Conservation (phyloP, 2,113 vertebrate species). For the Agapornis roseicollis region DNA sequence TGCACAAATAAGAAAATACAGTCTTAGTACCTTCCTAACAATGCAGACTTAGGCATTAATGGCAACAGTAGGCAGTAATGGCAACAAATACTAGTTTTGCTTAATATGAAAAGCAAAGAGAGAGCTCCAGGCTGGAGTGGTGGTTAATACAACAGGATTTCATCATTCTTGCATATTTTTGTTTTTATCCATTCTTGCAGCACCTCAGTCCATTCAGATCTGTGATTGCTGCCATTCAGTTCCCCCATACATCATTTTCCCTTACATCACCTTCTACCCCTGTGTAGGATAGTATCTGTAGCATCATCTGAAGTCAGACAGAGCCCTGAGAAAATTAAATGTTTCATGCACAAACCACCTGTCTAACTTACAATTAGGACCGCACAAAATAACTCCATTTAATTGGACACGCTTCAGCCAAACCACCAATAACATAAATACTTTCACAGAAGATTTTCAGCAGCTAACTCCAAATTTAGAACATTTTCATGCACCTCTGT, state of each 20-base stretch:
- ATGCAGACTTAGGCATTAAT: background rate
- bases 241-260: background rate
- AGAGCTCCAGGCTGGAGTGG: background rate
- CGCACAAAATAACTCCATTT: background rate
- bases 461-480: background rate
- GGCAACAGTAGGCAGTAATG: background rate
- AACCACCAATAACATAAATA: slow-evolving; percentile 27
- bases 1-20: background rate
- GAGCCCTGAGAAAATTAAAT: slow-evolving; percentile 16
- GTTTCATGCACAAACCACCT: slow-evolving; percentile 18
- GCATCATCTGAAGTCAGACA: background rate
- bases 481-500: background rate
- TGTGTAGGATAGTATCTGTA: background rate
- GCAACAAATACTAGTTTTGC: background rate
- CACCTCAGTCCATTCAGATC: background rate
- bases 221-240: background rate
- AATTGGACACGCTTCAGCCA: slow-evolving; percentile 41
- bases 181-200: background rate
- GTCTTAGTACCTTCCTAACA: background rate
- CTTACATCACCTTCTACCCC: background rate
- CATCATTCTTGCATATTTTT: background rate
- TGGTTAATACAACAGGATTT: background rate
- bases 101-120: background rate
- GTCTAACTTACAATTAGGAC: slow-evolving; percentile 19
- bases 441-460: background rate